Base-by-base conservation (phyloP, 2,888 invertebrate genomes). In the Cephus rjabovi region DNA sequence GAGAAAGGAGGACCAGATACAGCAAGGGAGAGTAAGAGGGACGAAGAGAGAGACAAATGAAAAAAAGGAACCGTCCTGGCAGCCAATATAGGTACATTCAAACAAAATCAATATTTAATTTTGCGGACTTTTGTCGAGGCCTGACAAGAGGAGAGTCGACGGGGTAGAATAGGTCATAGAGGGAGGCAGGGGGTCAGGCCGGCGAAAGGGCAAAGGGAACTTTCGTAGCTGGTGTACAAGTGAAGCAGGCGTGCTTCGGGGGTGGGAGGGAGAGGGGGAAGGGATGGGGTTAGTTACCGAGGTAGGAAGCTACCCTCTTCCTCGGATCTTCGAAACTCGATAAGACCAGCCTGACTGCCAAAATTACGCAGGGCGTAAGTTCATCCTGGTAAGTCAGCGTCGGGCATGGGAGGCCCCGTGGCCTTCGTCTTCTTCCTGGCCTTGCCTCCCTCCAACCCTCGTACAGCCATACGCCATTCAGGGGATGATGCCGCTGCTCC, bases 91-190 rank as follows among this genome's bases (percentile, higher is more conserved):
- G 69, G 76, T 75, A 79, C 75, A 77, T 76, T 79, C 82, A 80
- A 86, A 81, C 82, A 76, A 81, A 83, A 86, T 87, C 87, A 84
- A 87, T 87, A 87, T 87, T 87, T 87, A 86, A 87, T 86, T 86
- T 84, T 79, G 77, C 81, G 81, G 81, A 83, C 81, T 86, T 83
- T 77, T 75, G 68, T 34, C 71, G 74, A 34, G 68, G 74, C 23
- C 33, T 15, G 37, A 34, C 40, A 40, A 76, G 30, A 15, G 35
- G 31, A 34, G 77, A 69, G 30, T 82, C 80, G 80, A 76, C 81
- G 79, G 68, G 69, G 75, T 69, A 56, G 74, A 81, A 79, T 77
- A 75, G 78, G 12, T 12, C 77, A 30, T 56, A 31, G 40, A 40
- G 15, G 40, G 40, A 40, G 15, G 15, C 1, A 40, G 6, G 40